phyloP scores from a whole-genome alignment of 2,797 vertebrate genomes.

The Trichosurus vulpecula region DNA sequence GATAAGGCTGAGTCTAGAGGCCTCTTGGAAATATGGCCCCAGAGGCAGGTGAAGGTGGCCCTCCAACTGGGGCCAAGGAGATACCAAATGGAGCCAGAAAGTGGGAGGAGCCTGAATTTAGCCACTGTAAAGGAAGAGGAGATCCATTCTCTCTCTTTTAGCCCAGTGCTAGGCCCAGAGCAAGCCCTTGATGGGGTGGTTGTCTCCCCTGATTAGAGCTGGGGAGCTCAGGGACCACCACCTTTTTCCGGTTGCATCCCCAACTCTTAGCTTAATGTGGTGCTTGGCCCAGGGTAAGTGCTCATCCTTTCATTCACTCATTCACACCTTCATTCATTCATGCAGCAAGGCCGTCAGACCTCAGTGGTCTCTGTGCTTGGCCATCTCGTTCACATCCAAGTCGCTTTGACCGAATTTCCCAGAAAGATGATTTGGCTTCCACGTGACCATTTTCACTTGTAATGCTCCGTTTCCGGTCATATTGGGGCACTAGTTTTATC shows the following conservation, averaged over 20 bases:
- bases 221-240: too few relatives aligned
- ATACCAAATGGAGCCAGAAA: background rate
- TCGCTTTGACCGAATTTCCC: background rate
- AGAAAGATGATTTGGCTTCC: background rate
- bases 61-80: too few relatives aligned
- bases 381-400: background rate
- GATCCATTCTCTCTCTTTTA: too few relatives aligned
- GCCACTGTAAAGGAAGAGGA: background rate
- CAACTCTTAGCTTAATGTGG: background rate
- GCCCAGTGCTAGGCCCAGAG: background rate
- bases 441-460: background rate
- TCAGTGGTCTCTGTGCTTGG: background rate
- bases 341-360: rapidly evolving
- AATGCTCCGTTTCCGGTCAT: too few relatives aligned
- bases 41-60: background rate
- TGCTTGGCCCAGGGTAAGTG: background rate
- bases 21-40: too few relatives aligned
- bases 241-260: background rate
- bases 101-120: too few relatives aligned
- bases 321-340: background rate
- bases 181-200: background rate
- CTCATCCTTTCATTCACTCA: background rate
- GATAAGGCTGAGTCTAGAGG: background rate
- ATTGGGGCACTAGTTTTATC: background rate
- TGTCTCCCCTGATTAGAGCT: background rate